Evolutionary conservation across 1,140 invertebrate species (phyloP), one percentile per base, ranked within the genome.

Genomic region (Atta texana): DNA sequence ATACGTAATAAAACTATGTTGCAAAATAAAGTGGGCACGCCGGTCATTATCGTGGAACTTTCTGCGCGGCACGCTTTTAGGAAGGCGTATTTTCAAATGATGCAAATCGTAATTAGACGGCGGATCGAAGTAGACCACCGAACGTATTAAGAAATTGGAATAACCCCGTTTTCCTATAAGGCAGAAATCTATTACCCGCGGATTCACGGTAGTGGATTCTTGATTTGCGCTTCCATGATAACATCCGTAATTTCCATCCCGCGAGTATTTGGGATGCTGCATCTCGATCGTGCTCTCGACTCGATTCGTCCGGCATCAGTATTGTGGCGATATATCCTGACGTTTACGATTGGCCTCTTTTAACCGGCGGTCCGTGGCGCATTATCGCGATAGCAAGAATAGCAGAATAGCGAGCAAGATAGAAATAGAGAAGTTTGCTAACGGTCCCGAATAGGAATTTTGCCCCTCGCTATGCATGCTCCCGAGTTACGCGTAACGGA

Each of bases 401-500:
- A 31, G 59, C 44, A 49, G 39, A n/a, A 64, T 77, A 64, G 16
- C 51, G 68, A 72, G 24, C 68, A 31, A 31, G 80, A 82, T 75
- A 75, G 80, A 84, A 84, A 84, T 61, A 84, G 69, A 84, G 80
- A 84, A 84, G 24, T 59, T 75, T 3, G 57, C 80, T 75, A 84
- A 84, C 80, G 80, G 80, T 84, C 55, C 80, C 80, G 80, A 84
- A 84, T 84, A 84, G 80, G 80, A 84, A 84, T 84, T 84, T 75
- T 84, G 80, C 80, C 57, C 39, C 69, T 74, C 80, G 68, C 80
- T 72, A 61, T 59, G 55, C 80, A 57, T 69, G 39, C 80, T 75
- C 31, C 57, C 69, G 80, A 84, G 55, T 75, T 84, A 84, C 80
- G 80, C 69, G 80, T 84, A 84, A 84, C 80, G 80, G 80, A 84